Base-by-base conservation (phyloP, 2,797 vertebrate genomes). In the Psittacula derbiana region DNA sequence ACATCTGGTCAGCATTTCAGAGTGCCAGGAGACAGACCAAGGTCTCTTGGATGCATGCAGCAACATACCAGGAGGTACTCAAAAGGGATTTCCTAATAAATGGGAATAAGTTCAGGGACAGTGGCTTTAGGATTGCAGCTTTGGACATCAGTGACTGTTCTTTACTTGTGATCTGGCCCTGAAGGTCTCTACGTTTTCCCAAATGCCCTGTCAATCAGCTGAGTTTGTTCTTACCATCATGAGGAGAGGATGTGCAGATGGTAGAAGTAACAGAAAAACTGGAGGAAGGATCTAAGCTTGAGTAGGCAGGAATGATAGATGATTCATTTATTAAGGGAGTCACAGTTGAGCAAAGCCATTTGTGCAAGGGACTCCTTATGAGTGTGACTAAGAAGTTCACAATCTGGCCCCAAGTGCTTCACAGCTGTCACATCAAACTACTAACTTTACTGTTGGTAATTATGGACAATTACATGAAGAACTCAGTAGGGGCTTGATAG, bases 251-350 rank as follows among this genome's bases (percentile, higher is more conserved):
- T 86, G 65, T 90, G 49, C 94, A 91, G 92, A 91, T 92, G 92
- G 89, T 87, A 55, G 78, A 96, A 94, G n/a, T 66, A 79, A 75
- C 88, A 78, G 72, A 40, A 88, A 76, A 72, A 58, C 41, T 33
- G 43, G 58, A 66, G 87, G 52, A 72, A 91, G 52, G 69, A 92
- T 91, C 53, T 73, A 70, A 94, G 90, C 64, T 73, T 57, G 90
- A 95, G 94, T 93, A 90, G 96, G 95, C 92, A 90, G 93, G 19
- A 4, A 12, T 81, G 93, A 88, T 73, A 62, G 55, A 95, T 95
- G 93, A 95, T 73, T 97, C 93, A 95, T 86, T 95, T 95, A 88
- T 96, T 96, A 94, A 92, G 60, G 33, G 67, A 95, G 43, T 86
- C 83, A 88, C 55, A 82, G 66, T 86, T 0, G 0, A 88, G 74